These are phyloP conservation scores for Psammodynastes pulverulentus DNA, from an alignment of 2,113 vertebrate species.

Conservation along the genomic window DNA sequence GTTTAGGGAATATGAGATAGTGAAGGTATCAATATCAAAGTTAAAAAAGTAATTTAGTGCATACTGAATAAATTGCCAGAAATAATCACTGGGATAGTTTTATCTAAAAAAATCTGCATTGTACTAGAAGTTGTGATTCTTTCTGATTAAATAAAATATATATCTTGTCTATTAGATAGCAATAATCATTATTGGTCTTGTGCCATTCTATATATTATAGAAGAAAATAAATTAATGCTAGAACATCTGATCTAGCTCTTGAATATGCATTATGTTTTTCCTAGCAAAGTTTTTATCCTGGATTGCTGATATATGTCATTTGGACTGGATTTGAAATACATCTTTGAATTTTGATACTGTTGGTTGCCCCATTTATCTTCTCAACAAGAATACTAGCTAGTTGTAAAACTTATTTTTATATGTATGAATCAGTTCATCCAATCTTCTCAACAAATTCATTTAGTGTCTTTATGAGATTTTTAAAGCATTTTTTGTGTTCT, in stretches of 20 bases:
- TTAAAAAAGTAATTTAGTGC: not conserved
- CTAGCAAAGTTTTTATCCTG: not conserved
- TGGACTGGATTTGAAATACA: not conserved
- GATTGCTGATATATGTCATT: not conserved
- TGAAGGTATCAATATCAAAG: not conserved
- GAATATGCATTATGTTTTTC: not conserved
- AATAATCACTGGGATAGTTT: not conserved
- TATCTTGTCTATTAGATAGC: not conserved
- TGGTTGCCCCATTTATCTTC: not conserved
- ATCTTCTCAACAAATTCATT: not conserved
- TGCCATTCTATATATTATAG: not conserved
- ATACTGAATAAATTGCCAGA: not conserved
- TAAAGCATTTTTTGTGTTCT: not conserved
- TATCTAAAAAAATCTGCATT: not conserved
- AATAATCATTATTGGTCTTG: not conserved
- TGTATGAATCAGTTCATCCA: not conserved
- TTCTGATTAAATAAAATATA: not conserved
- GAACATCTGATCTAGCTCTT: not conserved
- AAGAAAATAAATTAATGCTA: not conserved
- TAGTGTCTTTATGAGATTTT: not conserved
- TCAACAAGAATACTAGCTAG: not conserved
- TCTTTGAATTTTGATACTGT: not conserved
- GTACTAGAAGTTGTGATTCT: not conserved
- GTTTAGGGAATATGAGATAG: not conserved
- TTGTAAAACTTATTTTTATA: not conserved